Conservation (phyloP, 92 coral and sea anemone species). For the Blastomussa wellsi region DNA sequence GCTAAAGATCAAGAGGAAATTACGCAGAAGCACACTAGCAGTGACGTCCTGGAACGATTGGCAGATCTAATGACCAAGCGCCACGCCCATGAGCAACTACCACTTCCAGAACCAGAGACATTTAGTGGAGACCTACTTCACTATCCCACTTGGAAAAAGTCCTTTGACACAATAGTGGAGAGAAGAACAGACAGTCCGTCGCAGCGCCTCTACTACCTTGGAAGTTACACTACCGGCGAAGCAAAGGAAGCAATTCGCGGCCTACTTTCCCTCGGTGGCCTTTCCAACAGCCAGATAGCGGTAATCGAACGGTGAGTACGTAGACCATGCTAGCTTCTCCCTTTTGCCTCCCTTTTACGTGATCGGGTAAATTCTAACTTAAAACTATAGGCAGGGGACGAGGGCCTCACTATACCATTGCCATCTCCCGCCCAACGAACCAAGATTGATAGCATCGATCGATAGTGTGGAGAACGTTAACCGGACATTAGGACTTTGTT, state of each 20-base stretch:
- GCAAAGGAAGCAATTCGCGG: too few relatives aligned
- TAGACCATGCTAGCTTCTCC: background rate
- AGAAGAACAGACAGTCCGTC: constrained; percentile 28
- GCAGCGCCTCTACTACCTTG: constrained; percentile 35
- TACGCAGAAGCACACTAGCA: background rate
- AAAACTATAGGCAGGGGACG: background rate
- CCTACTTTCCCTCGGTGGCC: background rate
- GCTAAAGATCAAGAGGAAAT: background rate
- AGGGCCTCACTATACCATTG: background rate
- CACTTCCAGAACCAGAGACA: constrained; percentile 62
- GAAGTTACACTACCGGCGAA: constrained; percentile 57
- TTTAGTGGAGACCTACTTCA: constrained; percentile 53
- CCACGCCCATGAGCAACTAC: constrained; percentile 40
- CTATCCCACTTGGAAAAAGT: constrained; percentile 54
- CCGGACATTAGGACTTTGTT: too few relatives aligned
- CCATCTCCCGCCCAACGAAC: background rate
- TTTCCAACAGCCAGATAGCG: background rate
- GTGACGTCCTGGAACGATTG: constrained; percentile 35
- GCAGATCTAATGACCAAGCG: constrained; percentile 57
- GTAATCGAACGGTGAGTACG: constrained; percentile 8
- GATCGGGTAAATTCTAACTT: background rate
- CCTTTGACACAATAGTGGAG: constrained; percentile 62
- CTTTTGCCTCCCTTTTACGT: background rate
- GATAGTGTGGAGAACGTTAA: too few relatives aligned
- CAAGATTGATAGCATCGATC: background rate